Conservation (phyloP, 2,888 invertebrate genomes). For the Zaprionus bogoriensis region DNA sequence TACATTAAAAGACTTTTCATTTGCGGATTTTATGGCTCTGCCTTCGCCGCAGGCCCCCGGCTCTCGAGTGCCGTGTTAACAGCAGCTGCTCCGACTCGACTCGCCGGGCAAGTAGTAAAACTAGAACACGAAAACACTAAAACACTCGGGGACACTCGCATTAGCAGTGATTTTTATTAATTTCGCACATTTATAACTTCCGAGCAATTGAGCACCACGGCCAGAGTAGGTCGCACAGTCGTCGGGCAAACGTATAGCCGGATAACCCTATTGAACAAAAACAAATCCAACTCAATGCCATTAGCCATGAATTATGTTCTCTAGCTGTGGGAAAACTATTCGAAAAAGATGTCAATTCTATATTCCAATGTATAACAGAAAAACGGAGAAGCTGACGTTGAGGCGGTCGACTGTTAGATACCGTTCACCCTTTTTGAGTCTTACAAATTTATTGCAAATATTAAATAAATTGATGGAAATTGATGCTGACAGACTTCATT, state of each 20-base stretch:
- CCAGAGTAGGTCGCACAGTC: too few species aligned
- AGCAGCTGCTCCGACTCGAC: slow-evolving; percentile 51
- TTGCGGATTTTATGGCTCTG: slow-evolving; percentile 61
- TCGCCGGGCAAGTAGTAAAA: slow-evolving; percentile 60
- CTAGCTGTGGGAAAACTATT: neutral
- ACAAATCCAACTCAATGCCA: neutral
- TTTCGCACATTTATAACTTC: slow-evolving; percentile 72
- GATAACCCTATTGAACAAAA: neutral
- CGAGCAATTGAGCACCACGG: slow-evolving; percentile 45
- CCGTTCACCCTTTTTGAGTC: too few species aligned
- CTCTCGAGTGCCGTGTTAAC: slow-evolving; percentile 24
- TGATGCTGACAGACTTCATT: too few species aligned
- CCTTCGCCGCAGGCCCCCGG: neutral
- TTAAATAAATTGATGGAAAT: too few species aligned
- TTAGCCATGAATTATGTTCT: neutral
- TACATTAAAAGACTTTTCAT: slow-evolving; percentile 67
- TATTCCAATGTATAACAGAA: too few species aligned
- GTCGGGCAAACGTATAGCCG: neutral
- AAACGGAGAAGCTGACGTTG: too few species aligned
- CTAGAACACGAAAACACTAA: slow-evolving; percentile 37
- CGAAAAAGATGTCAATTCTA: too few species aligned
- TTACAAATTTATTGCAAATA: too few species aligned
- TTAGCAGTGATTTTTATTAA: slow-evolving; percentile 70
- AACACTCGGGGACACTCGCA: slow-evolving; percentile 7
- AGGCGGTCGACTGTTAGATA: too few species aligned